Conservation (phyloP, 2,888 invertebrate genomes). For the Callosobruchus maculatus region DNA sequence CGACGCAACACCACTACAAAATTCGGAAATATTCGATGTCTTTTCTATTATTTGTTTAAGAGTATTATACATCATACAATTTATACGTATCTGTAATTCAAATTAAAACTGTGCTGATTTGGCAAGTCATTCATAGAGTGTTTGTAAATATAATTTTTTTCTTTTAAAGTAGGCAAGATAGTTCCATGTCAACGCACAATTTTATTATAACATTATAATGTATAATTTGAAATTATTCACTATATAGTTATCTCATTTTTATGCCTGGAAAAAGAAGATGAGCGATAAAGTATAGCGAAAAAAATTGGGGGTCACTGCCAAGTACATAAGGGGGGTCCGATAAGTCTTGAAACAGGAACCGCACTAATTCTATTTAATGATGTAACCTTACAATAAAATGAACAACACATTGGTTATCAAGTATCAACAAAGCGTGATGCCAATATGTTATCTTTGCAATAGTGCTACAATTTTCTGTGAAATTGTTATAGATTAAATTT, state of each 20-base stretch:
- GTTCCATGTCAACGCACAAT: no score
- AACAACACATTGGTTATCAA: background rate
- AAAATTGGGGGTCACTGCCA: background rate
- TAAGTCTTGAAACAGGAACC: background rate
- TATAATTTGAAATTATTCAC: background rate
- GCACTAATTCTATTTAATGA: background rate
- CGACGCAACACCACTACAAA: no score
- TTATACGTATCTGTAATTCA: no score
- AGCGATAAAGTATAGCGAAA: background rate
- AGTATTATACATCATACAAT: no score
- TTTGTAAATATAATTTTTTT: no score
- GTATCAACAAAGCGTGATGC: background rate
- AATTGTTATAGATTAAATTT: no score
- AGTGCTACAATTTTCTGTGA: background rate
- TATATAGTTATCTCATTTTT: background rate
- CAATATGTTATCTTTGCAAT: background rate
- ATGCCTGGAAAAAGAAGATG: background rate
- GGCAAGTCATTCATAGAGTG: no score
- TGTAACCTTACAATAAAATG: background rate
- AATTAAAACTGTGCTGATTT: no score
- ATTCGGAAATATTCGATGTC: no score
- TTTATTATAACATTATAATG: no score
- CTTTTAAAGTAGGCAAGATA: no score
- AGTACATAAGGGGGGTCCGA: background rate
- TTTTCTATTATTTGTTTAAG: no score